These are phyloP conservation scores for Sardinella longiceps DNA, from an alignment of 2,797 vertebrate species.

Conservation along the genomic window DNA sequence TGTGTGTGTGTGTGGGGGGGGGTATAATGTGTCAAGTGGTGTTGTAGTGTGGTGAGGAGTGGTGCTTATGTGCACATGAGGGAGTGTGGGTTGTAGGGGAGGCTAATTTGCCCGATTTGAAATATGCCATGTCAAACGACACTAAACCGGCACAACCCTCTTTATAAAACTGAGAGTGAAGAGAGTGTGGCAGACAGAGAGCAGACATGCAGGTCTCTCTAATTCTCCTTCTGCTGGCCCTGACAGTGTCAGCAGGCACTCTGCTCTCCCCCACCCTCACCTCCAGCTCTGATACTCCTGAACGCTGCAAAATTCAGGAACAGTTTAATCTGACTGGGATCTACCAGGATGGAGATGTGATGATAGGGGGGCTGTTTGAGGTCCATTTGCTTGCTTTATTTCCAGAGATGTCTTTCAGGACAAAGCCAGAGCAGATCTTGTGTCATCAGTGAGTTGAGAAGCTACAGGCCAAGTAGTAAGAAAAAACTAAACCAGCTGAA, in stretches of 20 bases:
- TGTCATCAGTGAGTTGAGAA: constrained; percentile 16
- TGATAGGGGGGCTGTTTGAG: constrained; percentile 69
- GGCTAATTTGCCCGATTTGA: neutral
- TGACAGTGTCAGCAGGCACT: too few relatives aligned
- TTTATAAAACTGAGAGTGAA: constrained; percentile 39
- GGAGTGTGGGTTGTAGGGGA: too few relatives aligned
- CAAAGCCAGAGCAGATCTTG: constrained; percentile 55
- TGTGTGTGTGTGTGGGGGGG: too few relatives aligned
- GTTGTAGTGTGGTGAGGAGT: too few relatives aligned
- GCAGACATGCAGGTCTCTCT: constrained; percentile 53
- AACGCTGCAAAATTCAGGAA: constrained; percentile 47
- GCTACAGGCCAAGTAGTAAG: neutral
- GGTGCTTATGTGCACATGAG: too few relatives aligned
- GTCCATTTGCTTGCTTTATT: constrained; percentile 67
- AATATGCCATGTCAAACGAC: neutral
- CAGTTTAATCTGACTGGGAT: constrained; percentile 57
- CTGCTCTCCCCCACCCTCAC: too few relatives aligned
- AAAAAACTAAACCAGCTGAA: neutral
- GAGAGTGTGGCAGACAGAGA: constrained; percentile 1
- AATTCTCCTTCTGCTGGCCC: too few relatives aligned
- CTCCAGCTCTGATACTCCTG: too few relatives aligned
- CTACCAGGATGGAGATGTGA: constrained; percentile 65
- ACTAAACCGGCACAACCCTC: constrained; percentile 27
- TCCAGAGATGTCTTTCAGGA: constrained; percentile 65
- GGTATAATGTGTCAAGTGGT: too few relatives aligned